phyloP scores from a whole-genome alignment of 2,113 vertebrate species.

The Galeopterus variegatus region DNA sequence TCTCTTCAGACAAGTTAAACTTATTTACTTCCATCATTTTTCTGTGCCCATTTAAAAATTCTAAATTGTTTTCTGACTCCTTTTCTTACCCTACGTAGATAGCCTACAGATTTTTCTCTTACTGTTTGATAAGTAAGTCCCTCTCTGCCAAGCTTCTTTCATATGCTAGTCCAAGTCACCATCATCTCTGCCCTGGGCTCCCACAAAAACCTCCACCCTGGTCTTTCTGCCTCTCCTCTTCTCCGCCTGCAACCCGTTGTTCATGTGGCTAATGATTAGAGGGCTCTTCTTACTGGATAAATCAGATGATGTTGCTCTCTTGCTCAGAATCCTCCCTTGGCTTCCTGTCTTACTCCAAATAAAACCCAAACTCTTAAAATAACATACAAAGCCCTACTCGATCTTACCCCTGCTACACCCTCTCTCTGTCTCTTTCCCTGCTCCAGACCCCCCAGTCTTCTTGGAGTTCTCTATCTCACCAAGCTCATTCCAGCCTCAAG shows the following conservation, averaged over 20 bases:
- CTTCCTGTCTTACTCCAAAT: background rate
- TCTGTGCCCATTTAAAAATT: background rate
- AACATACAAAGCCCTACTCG: background rate
- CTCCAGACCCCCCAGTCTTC: background rate
- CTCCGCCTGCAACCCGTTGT: background rate
- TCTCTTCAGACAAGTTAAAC: background rate
- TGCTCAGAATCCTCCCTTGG: background rate
- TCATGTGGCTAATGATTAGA: background rate
- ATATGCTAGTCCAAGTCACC: background rate
- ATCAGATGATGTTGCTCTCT: background rate
- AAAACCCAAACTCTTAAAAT: background rate
- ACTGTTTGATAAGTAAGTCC: background rate
- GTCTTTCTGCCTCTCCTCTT: background rate
- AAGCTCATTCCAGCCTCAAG: background rate
- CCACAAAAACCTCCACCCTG: too few species aligned
- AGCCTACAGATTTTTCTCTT: background rate
- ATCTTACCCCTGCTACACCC: background rate
- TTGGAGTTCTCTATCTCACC: background rate
- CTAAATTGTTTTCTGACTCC: background rate
- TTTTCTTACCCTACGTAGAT: background rate
- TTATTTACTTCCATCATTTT: background rate
- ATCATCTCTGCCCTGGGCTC: background rate
- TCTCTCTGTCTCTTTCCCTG: background rate
- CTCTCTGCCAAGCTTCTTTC: background rate
- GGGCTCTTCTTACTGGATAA: background rate